These are phyloP conservation scores for Amphipyra tragopoginis DNA, from an alignment of 2,888 invertebrate genomes.

Conservation along the genomic window DNA sequence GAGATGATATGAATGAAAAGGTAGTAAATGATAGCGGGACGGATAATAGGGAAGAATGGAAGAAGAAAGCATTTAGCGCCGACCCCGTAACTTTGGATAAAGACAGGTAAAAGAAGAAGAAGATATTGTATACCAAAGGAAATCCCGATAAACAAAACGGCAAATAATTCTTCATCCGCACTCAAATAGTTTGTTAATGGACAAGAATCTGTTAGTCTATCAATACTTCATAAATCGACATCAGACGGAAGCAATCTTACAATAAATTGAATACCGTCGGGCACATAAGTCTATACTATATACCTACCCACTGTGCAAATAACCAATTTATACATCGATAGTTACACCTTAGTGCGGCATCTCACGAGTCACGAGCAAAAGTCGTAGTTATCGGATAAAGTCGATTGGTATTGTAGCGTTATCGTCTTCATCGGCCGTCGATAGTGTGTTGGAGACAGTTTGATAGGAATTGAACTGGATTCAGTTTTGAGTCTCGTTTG, in stretches of 20 bases:
- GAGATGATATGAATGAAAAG: no score
- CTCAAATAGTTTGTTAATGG: slow-evolving; percentile 12
- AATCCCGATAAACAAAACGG: slow-evolving; percentile 1
- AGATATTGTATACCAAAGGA: no score
- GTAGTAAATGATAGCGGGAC: no score
- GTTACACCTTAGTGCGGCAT: slow-evolving; percentile 33
- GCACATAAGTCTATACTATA: slow-evolving; percentile 61
- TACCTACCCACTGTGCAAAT: slow-evolving; percentile 69
- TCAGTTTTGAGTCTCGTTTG: slow-evolving; percentile 13
- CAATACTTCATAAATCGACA: slow-evolving; percentile 61
- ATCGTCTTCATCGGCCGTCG: slow-evolving; percentile 42
- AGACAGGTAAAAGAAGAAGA: no score
- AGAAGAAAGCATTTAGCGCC: no score
- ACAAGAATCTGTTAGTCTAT: slow-evolving; percentile 47
- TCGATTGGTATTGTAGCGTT: slow-evolving; percentile 49
- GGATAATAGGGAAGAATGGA: no score
- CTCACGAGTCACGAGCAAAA: slow-evolving; percentile 18
- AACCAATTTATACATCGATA: slow-evolving; percentile 67
- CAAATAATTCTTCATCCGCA: background rate
- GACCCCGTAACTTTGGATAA: no score
- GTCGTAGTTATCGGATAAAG: slow-evolving; percentile 45
- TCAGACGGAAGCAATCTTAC: slow-evolving; percentile 60
- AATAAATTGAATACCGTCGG: slow-evolving; percentile 70
- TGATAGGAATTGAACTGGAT: slow-evolving; percentile 36
- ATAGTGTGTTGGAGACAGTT: slow-evolving; percentile 41